A percentile compares a stretch with the other conserved stretches of the same genome.
These are phyloP conservation scores for Pandemis cinnamomeana DNA, from an alignment of 2,888 invertebrate genomes.

Conservation along the genomic window DNA sequence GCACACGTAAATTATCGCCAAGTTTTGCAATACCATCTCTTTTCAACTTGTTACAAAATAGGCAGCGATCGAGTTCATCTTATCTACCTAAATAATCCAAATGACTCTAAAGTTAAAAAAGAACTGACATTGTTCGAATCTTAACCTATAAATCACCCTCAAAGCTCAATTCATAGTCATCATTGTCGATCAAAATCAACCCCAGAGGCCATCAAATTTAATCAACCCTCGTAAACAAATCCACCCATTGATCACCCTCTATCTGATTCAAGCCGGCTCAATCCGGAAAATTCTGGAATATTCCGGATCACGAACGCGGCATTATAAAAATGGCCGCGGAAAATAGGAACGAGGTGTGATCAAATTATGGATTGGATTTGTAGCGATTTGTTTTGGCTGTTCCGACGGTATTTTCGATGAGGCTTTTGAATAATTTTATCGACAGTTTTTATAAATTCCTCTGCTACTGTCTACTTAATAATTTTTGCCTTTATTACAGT, in stretches of 20 bases:
- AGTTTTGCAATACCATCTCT: no score
- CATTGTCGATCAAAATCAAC: slow-evolving; percentile 31
- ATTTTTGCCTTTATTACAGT: no score
- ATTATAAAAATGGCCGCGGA: slow-evolving; percentile 44
- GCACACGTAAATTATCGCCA: no score
- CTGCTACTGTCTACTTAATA: no score
- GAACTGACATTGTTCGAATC: no score
- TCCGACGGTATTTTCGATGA: neutral
- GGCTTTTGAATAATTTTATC: neutral
- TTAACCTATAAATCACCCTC: neutral
- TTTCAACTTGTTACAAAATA: no score
- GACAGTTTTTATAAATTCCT: no score
- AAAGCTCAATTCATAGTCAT: slow-evolving; percentile 4
- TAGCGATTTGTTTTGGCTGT: slow-evolving; percentile 15
- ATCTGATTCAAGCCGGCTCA: slow-evolving; percentile 42
- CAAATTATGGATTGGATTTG: slow-evolving; percentile 35
- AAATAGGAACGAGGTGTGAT: slow-evolving; percentile 43
- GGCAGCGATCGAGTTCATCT: no score
- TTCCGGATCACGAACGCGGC: slow-evolving; percentile 44
- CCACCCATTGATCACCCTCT: slow-evolving; percentile 42
- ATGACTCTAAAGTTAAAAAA: no score
- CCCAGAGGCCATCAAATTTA: slow-evolving; percentile 35
- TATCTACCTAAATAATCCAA: no score
- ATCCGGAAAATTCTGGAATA: slow-evolving; percentile 41
- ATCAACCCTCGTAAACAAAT: slow-evolving; percentile 40